Conservation (phyloP, 2,888 invertebrate species). For the Heterodera filipjevi region DNA sequence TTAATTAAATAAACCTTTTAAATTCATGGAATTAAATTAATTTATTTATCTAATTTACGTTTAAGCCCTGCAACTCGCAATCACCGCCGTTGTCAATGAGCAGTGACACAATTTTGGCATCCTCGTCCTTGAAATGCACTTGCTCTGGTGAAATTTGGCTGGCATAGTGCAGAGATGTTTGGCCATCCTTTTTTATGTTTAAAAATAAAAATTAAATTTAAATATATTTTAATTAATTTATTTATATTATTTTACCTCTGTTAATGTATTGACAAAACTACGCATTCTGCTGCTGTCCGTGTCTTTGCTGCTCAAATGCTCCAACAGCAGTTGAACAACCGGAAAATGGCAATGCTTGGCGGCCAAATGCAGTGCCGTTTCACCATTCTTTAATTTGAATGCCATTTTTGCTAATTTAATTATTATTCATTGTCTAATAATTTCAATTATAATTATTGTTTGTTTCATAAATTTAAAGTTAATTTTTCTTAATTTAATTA, state of each 20-base stretch:
- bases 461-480: too few relatives aligned
- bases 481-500: too few relatives aligned
- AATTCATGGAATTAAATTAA: too few relatives aligned
- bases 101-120: conserved; percentile 81
- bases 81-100: conserved; percentile 90
- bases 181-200: conserved; percentile 79
- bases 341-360: conserved; percentile 78
- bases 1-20: not conserved
- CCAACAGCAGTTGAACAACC: conserved; percentile 83
- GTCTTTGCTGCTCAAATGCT: conserved; percentile 71
- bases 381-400: conserved; percentile 72
- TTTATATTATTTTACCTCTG: conserved; percentile 42
- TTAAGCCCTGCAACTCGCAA: conserved; percentile 39
- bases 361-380: conserved; percentile 92
- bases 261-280: conserved; percentile 58
- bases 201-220: too few relatives aligned
- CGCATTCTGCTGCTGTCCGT: conserved; percentile 46
- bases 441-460: conserved; percentile 74
- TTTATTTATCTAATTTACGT: not conserved
- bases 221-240: not conserved
- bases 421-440: conserved; percentile 6
- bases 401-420: too few relatives aligned
- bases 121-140: conserved; percentile 77
- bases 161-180: conserved; percentile 90
- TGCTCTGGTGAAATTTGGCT: conserved; percentile 84